A percentile compares a stretch with the other conserved stretches of the same genome.
These are phyloP conservation scores for Drosophila obscura DNA, from an alignment of 1,140 invertebrate genomes.

Conservation along the genomic window DNA sequence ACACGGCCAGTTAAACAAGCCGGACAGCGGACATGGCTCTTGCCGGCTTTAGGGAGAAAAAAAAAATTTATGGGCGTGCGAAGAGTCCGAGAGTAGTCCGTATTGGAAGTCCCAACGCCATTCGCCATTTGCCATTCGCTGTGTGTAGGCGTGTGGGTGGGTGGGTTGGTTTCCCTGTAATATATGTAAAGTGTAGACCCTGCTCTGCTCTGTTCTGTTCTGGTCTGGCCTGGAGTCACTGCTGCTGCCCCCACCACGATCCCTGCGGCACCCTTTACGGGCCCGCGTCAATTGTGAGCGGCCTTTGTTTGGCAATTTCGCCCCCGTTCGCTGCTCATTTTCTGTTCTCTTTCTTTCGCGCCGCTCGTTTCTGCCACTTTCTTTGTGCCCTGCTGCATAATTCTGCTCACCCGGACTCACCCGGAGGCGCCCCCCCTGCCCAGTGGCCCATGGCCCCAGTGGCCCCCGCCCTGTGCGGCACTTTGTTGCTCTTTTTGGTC, in stretches of 20 bases:
- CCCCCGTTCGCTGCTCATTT: conserved; percentile 66
- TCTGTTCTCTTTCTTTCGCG: conserved; percentile 26
- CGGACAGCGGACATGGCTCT: too few relatives aligned
- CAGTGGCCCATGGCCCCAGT: not conserved
- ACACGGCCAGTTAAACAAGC: too few relatives aligned
- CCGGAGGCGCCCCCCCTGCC: not conserved
- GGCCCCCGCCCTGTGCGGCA: conserved; percentile 24
- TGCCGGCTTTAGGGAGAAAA: too few relatives aligned
- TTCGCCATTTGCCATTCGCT: conserved; percentile 8
- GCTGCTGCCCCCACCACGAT: too few relatives aligned
- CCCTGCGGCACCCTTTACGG: conserved; percentile 15
- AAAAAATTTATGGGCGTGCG: conserved; percentile 3
- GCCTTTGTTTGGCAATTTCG: conserved; percentile 71
- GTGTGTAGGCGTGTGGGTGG: conserved; percentile 21
- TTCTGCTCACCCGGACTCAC: conserved; percentile 31
- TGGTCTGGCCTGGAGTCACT: not conserved
- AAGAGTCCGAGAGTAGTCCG: too few relatives aligned
- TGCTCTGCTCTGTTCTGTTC: not conserved
- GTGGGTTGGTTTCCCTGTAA: conserved; percentile 18
- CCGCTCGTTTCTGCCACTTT: conserved; percentile 35
- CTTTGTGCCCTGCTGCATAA: conserved; percentile 56
- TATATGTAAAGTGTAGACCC: conserved; percentile 44
- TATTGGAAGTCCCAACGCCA: too few relatives aligned
- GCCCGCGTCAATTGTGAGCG: conserved; percentile 29
- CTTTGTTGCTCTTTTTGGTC: conserved; percentile 63